Base-by-base conservation (phyloP, 2,888 invertebrate genomes). In the Chloroclystis v-ata region DNA sequence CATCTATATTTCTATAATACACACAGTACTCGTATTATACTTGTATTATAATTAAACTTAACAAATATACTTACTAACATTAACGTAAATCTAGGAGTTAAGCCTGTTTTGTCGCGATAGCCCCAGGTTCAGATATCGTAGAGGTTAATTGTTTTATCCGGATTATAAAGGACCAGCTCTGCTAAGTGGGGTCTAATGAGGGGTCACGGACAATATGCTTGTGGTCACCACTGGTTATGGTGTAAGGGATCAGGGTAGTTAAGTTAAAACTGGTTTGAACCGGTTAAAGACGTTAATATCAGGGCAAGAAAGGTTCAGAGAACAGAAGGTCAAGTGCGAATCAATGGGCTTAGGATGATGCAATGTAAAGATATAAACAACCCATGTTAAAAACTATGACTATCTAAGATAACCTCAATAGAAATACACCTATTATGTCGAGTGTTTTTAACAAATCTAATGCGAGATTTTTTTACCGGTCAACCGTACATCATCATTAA, bases 171-270 rank as follows among this genome's bases (percentile, higher is more conserved):
- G 57, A 47, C 51, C 40, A 42, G 49, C 39, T 37, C 49, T 47
- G 54, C 47, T 55, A 50, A 55, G 52, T 52, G 55, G 38, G 55
- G 47, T 52, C 47, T 57, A 55, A 53, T 55, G 51, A 55, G 57
- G 28, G 51, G 55, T 50, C 49, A 48, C 13, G 41, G 40, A 50
- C 46, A 52, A 57, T 51, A 35, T 47, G 12, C 35, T 29, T 51
- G 50, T 24, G 44, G 44, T 48, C 24, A 33, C 41, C 28, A 26
- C 51, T 41, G 47, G 28, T 43, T 43, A 48, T 42, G 25, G 37
- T 41, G 47, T 44, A 33, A 45, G 12, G 43, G 42, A 41, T 46
- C 28, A n/a, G 42, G 45, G 38, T 47, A 24, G 20, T 35, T 35
- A 14, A 33, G 32, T 33, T 33, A 14, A 33, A 33, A 33, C 32